phyloP scores from a whole-genome alignment of 2,113 vertebrate genomes.

The Paratilapia polleni region DNA sequence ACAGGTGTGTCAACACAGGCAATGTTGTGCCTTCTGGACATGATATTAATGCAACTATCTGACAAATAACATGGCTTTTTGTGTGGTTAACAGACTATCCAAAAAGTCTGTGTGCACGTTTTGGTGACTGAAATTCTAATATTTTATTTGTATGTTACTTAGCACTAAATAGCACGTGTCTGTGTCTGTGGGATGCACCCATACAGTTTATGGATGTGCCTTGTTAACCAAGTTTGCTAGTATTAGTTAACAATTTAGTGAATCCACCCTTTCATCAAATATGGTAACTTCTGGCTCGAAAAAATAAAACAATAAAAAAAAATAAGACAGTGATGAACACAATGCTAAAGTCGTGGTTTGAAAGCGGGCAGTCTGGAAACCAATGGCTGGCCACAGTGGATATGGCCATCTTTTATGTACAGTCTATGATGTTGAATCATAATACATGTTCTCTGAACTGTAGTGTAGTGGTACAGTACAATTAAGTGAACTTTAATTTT shows the following conservation, averaged over 20 bases:
- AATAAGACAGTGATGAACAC: no score
- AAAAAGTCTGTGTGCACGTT: neutral
- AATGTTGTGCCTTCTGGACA: neutral
- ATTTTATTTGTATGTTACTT: neutral
- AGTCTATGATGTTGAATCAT: neutral
- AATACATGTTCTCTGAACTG: neutral
- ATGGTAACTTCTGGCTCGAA: neutral
- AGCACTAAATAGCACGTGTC: neutral
- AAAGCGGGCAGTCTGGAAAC: neutral
- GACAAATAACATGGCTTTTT: neutral
- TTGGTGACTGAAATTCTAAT: neutral
- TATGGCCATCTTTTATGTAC: neutral
- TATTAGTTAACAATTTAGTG: neutral
- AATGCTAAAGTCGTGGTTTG: neutral
- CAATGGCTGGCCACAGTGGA: neutral
- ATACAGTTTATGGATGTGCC: neutral
- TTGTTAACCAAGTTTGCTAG: neutral
- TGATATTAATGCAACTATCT: neutral
- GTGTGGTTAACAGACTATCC: neutral
- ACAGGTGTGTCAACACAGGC: neutral
- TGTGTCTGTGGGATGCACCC: neutral
- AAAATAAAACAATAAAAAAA: neutral
- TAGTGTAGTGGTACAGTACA: neutral
- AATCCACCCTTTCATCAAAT: neutral
- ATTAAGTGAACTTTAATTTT: neutral